These are phyloP conservation scores for Clarias macrocephalus DNA, from an alignment of 2,113 vertebrate genomes.

Conservation along the genomic window DNA sequence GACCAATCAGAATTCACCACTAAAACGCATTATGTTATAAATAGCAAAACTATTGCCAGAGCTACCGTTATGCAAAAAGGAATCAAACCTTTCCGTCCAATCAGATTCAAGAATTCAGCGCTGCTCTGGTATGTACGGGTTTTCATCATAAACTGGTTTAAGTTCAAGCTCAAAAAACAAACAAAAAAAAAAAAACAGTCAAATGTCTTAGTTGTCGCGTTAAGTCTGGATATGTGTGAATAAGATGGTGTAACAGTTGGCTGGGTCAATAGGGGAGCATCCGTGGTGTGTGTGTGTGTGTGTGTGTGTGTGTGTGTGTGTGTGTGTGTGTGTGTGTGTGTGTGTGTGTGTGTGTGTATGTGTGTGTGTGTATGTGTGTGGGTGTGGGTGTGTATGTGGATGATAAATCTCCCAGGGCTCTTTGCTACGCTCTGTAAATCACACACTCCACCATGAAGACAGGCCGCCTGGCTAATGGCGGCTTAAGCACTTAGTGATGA, in stretches of 20 bases:
- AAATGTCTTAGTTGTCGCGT: background rate
- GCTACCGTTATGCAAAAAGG: background rate
- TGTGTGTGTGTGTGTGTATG: constrained; percentile 20
- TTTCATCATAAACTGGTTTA: background rate
- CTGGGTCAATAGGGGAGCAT: constrained; percentile 40
- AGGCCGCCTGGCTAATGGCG: constrained; percentile 54
- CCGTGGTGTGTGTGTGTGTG: constrained; percentile 21
- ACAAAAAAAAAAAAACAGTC: too few relatives aligned
- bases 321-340: constrained; percentile 36
- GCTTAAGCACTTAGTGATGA: constrained; percentile 60
- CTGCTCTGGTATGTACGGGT: background rate
- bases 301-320: constrained; percentile 43
- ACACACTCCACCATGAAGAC: constrained; percentile 34
- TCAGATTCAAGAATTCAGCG: background rate
- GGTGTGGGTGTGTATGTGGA: constrained; percentile 33
- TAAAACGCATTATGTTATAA: background rate
- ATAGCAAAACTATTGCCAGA: background rate
- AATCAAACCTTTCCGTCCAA: background rate
- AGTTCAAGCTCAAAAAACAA: too few relatives aligned
- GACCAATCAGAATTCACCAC: background rate
- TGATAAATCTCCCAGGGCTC: constrained; percentile 50
- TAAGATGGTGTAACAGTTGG: constrained; percentile 22
- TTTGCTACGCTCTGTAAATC: constrained; percentile 51
- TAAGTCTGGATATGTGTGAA: background rate
- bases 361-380: constrained; percentile 42